Evolutionary conservation across 2,888 invertebrate genomes (phyloP).

Genomic region (Cryptophagus acutangulus): DNA sequence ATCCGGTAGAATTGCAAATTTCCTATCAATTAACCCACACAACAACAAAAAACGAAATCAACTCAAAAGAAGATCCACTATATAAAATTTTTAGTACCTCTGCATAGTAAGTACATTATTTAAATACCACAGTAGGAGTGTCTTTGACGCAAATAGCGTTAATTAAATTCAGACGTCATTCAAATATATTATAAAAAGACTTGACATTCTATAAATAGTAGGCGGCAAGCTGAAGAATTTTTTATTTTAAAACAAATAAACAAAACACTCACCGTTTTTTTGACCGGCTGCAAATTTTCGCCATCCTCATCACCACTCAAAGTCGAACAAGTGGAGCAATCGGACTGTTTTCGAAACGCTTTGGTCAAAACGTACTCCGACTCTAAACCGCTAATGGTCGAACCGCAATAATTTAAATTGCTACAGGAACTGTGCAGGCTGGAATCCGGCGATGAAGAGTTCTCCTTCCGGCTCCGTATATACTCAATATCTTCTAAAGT

Average conservation of each 20-base stretch:
- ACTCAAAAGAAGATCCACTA: no score
- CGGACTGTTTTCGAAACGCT: slow-evolving; percentile 63
- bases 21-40: no score
- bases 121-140: slow-evolving; percentile 26
- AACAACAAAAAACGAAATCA: no score
- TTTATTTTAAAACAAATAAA: neutral
- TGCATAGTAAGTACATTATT: slow-evolving; percentile 12
- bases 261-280: slow-evolving; percentile 24
- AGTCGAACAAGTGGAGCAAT: slow-evolving; percentile 71
- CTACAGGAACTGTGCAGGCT: slow-evolving; percentile 57
- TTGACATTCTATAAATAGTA: slow-evolving; percentile 1
- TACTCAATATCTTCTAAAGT: slow-evolving; percentile 59
- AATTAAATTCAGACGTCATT: slow-evolving; percentile 34
- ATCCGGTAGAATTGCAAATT: no score
- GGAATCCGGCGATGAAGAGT: slow-evolving; percentile 51
- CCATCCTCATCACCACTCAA: slow-evolving; percentile 68
- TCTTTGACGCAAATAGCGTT: slow-evolving; percentile 32
- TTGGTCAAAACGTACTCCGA: slow-evolving; percentile 52
- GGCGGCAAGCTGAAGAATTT: neutral
- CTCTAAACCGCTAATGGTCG: slow-evolving; percentile 54
- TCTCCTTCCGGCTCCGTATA: slow-evolving; percentile 48
- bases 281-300: slow-evolving; percentile 45
- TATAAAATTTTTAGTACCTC: slow-evolving; percentile 11
- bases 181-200: slow-evolving; percentile 11
- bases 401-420: slow-evolving; percentile 55